Evolutionary conservation across 2,888 invertebrate genomes (phyloP), one percentile per base, ranked within the genome.

Genomic region (Bhutanitis thaidina): DNA sequence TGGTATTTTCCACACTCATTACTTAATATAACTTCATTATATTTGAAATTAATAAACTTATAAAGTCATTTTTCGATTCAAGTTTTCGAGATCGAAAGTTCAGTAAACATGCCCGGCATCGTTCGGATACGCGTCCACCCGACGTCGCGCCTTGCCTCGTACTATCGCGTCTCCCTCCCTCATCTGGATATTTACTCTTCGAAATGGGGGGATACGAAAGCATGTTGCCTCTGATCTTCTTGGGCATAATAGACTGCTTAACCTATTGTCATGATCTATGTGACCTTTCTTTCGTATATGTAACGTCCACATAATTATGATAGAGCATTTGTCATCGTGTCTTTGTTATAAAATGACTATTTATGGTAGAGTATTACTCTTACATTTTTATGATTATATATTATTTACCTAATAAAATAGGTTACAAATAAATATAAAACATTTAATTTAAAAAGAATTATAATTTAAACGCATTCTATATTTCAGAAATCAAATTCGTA

Each of bases 131-230:
- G 58, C 63, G 69, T 65, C 65, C 62, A 68, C 60, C 60, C 81
- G 69, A 71, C 62, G 67, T 66, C 69, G 70, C 67, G 75, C 67
- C 78, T 80, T 74, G 74, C 73, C 72, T 74, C 71, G 77, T 80
- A 89, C 88, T 89, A 88, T 84, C 77, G 74, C 65, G 61, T 59
- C 79, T 80, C 85, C 84, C 82, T 80, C 78, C 79, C 79, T 80
- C 77, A 76, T 81, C 79, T 80, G 70, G 81, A 81, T 86, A 84
- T 87, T 84, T 84, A 78, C 73, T 77, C 77, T 75, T 68, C 77
- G 65, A 79, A 84, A 84, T 80, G 78, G 86, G 77, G 80, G 85
- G 79, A 75, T 75, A 63, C 62, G 68, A 72, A 77, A 79, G 79
- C 82, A 78, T 78, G 74, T 71, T 59, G 58, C 65, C 59, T 65